Evolutionary conservation across 2,797 vertebrate genomes (phyloP), one percentile per base, ranked within the genome.

Genomic region (Heterohyrax brucei): DNA sequence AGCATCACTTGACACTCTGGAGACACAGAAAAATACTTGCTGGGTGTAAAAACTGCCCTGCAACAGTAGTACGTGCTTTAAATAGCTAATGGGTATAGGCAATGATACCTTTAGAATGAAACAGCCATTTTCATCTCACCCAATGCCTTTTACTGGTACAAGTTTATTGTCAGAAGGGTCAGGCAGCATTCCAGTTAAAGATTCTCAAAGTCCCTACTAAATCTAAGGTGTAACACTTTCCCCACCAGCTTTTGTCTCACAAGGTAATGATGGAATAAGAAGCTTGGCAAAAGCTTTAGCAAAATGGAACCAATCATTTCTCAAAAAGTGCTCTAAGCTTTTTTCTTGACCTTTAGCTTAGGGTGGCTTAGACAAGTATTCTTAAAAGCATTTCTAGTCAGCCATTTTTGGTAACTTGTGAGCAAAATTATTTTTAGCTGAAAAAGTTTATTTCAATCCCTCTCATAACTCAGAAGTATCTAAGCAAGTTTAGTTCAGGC

Each of bases 361-460:
- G 59, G 61, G 83, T 81, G 91, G 89, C 87, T 92, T 83, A 92
- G 44, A 92, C 66, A 87, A 77, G 72, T 92, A 53, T 85, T 73
- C 87, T 95, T 97, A 96, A 96, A 97, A 92, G 89, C 85, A 97
- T 90, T 96, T 97, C 87, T 95, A 89, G 91, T 95, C 87, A 82
- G 91, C 96, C 97, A 92, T 97, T 97, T 98, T 97, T 95, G 97
- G 97, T 96, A 96, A 97, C 96, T 90, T 86, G 81, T 82, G 85
- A 97, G 95, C 87, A 96, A 95, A 95, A 97, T 97, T 98, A 98
- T 98, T 97, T 98, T 97, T 97, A 96, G 96, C 95, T 94, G 84
- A 94, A 97, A 96, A 96, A 96, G 86, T 96, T 96, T 97, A 95
- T 97, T 97, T 97, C 87, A 90, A 81, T 93, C 93, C 66, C 79